phyloP scores from a whole-genome alignment of 2,888 invertebrate species.

The Diachrysia chrysitis region DNA sequence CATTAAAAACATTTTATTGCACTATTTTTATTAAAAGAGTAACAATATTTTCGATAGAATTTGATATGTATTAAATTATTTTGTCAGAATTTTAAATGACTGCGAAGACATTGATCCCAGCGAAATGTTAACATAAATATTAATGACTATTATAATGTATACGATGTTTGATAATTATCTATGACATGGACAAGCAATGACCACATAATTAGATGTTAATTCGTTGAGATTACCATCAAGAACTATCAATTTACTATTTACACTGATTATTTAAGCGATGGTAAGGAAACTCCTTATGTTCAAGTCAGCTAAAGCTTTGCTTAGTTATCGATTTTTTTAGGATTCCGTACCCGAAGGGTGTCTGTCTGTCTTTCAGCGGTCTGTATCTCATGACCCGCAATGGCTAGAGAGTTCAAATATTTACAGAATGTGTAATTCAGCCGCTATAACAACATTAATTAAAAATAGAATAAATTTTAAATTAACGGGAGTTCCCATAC shows the following conservation, averaged over 20 bases:
- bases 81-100: constrained; percentile 25
- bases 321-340: no score
- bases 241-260: not conserved
- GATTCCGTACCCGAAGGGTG: no score
- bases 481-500: no score
- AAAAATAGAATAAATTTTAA: no score
- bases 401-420: no score
- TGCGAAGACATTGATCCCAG: constrained; percentile 48
- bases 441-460: no score
- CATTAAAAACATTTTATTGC: constrained; percentile 22
- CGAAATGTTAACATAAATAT: constrained; percentile 26
- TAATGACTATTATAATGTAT: constrained; percentile 10
- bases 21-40: constrained; percentile 28
- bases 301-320: no score
- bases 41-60: constrained; percentile 21
- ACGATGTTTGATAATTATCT: constrained; percentile 23
- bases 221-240: constrained; percentile 11
- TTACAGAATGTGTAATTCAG: no score
- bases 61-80: constrained; percentile 28
- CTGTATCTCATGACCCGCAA: no score
- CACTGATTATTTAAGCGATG: no score
- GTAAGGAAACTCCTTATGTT: no score
- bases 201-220: constrained; percentile 14
- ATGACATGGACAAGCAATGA: not conserved
- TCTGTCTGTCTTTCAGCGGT: no score